A percentile compares a stretch with the other conserved stretches of the same genome.
These are phyloP conservation scores for Eleutherodactylus coqui DNA, from an alignment of 2,797 vertebrate genomes.

Conservation along the genomic window DNA sequence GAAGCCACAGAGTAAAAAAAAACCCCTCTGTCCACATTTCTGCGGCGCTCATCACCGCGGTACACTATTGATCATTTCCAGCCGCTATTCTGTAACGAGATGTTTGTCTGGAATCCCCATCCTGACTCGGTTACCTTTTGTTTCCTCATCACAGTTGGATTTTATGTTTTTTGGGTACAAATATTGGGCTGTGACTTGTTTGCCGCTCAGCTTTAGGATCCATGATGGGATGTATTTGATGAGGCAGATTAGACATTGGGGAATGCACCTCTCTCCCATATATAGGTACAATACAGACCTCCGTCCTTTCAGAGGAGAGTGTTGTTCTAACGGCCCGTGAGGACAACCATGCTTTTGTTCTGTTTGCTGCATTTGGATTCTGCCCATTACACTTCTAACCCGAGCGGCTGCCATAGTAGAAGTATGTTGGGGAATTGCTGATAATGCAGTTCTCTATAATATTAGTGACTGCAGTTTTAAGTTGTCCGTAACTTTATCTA, in stretches of 20 bases:
- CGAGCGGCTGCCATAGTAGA: no score
- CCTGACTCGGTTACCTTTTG: not conserved
- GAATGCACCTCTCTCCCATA: not conserved
- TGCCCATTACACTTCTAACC: no score
- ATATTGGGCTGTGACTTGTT: not conserved
- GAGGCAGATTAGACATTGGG: not conserved
- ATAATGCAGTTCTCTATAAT: no score
- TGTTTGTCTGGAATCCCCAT: conserved; percentile 16
- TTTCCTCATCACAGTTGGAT: not conserved
- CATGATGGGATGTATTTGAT: not conserved
- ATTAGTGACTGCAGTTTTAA: no score
- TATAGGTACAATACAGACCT: not conserved
- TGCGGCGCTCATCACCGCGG: conserved; percentile 3
- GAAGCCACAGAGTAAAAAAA: conserved; percentile 15
- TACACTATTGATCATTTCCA: conserved; percentile 36
- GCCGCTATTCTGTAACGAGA: conserved; percentile 1
- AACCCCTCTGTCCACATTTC: not conserved
- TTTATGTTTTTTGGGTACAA: no score
- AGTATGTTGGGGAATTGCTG: no score
- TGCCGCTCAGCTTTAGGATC: not conserved
- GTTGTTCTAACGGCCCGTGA: not conserved
- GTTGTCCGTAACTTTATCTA: no score
- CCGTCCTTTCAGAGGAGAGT: not conserved
- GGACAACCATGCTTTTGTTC: no score
- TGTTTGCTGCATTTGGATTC: no score